These are phyloP conservation scores for Neoaliturus tenellus DNA, from an alignment of 2,888 invertebrate genomes.

Conservation along the genomic window DNA sequence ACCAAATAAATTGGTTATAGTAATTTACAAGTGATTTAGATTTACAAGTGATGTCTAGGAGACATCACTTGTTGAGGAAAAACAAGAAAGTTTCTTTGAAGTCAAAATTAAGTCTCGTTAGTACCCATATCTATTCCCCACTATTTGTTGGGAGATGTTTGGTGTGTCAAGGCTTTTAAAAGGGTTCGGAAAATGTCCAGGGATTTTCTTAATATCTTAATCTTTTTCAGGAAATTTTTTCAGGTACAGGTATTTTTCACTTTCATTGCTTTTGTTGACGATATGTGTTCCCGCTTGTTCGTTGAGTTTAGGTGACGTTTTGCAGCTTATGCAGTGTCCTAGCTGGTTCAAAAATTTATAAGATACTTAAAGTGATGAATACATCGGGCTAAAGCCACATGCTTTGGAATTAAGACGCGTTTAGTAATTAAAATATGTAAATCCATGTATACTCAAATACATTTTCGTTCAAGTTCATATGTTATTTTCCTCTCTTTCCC, in stretches of 20 bases:
- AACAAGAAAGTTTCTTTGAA: background rate
- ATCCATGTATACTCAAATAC: slow-evolving; percentile 25
- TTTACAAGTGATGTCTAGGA: too few species aligned
- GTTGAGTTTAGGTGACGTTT: background rate
- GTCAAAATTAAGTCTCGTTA: background rate
- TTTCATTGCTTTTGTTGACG: background rate
- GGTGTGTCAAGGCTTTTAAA: too few species aligned
- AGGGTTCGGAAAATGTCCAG: too few species aligned
- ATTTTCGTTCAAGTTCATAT: background rate
- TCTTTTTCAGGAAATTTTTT: background rate
- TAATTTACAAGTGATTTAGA: too few species aligned
- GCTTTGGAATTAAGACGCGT: background rate
- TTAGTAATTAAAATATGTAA: slow-evolving; percentile 3
- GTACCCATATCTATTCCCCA: background rate
- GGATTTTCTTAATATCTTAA: too few species aligned
- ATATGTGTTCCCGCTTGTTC: background rate
- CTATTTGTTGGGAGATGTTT: background rate
- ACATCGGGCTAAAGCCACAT: background rate
- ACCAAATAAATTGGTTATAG: too few species aligned
- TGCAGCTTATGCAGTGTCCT: slow-evolving; percentile 13
- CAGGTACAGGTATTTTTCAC: background rate
- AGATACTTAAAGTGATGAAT: background rate
- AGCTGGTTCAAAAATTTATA: slow-evolving; percentile 1
- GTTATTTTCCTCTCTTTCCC: background rate
- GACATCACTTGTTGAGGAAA: background rate